Evolutionary conservation across 2,797 vertebrate species (phyloP).

Genomic region (Scomberomorus guttatus): DNA sequence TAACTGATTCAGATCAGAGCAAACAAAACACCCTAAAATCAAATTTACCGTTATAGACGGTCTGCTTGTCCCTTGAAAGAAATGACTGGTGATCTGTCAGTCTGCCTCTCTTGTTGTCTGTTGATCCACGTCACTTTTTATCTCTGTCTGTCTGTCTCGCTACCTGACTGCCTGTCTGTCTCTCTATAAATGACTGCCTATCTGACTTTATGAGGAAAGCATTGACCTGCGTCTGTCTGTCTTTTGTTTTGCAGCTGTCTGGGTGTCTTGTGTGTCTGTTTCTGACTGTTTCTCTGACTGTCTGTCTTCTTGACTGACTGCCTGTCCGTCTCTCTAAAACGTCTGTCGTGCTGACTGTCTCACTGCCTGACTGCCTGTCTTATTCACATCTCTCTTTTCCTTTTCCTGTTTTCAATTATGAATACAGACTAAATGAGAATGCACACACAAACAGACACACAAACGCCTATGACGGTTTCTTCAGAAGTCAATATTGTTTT

Average conservation of each 20-base stretch:
- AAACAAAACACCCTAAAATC: too few relatives aligned
- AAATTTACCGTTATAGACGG: too few relatives aligned
- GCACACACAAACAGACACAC: slow-evolving; percentile 7
- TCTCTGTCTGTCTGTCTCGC: too few relatives aligned
- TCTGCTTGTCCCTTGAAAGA: too few relatives aligned
- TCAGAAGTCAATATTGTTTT: slow-evolving; percentile 57
- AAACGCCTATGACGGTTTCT: slow-evolving; percentile 37
- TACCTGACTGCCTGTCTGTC: too few relatives aligned
- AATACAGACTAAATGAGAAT: slow-evolving; percentile 10
- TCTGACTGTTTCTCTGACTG: background rate
- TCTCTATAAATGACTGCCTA: background rate
- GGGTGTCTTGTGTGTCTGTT: background rate
- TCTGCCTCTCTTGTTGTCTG: too few relatives aligned
- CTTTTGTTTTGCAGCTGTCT: background rate
- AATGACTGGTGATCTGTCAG: too few relatives aligned
- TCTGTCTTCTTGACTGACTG: background rate
- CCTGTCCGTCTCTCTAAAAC: background rate
- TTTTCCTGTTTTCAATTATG: slow-evolving; percentile 13
- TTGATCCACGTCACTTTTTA: too few relatives aligned
- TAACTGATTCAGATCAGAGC: too few relatives aligned
- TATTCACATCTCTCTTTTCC: background rate
- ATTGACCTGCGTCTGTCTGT: background rate
- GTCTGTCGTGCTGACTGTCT: slow-evolving; percentile 5
- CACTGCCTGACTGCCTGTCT: background rate
- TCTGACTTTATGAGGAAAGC: background rate